Base-by-base conservation (phyloP, 1,140 invertebrate genomes). In the Monochamus saltuarius region DNA sequence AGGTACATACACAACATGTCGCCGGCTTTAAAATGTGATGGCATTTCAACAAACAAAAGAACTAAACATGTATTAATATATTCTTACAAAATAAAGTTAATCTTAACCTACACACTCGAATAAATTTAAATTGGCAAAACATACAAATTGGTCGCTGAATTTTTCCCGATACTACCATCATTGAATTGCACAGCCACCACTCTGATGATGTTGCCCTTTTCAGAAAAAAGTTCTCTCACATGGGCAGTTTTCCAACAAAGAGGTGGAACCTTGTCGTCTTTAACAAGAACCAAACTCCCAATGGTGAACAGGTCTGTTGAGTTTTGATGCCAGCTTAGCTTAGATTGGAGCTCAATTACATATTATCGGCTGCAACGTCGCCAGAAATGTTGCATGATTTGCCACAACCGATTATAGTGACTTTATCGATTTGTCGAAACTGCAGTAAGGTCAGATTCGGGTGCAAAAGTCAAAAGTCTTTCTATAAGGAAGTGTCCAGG, bases 401-500 rank as follows among this genome's bases (percentile, higher is more conserved):
- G 55, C 49, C 60, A 71, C 62, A 76, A 10, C 35, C 66, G 47
- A 16, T 72, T 57, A 64, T 64, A 70, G 39, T 63, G 16, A 14
- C 46, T 45, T 39, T 67, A 46, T 36, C 56, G 54, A 52, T 67
- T 70, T 17, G 40, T 36, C 11, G 58, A 7, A 7, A 51, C 51
- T 10, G 65, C 42, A 17, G 8, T 43, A 1, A 73, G 10, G 35
- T 72, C 67, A 17, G 64, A 65, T 57, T 70, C 68, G 7, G 75
- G 75, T 75, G 64, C 35, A 56, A 67, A 53, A 45, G 60, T 59
- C 70, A 76, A 43, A 65, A 71, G 61, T 34, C 59, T 42, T 14
- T 62, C 63, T 7, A 64, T 67, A 16, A 76, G 56, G 59, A 77
- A 76, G 62, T 78, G 75, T 6, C 68, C 62, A 10, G 76, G 73